These are phyloP conservation scores for Microchrysa polita DNA, from an alignment of 2,888 invertebrate genomes.

Conservation along the genomic window DNA sequence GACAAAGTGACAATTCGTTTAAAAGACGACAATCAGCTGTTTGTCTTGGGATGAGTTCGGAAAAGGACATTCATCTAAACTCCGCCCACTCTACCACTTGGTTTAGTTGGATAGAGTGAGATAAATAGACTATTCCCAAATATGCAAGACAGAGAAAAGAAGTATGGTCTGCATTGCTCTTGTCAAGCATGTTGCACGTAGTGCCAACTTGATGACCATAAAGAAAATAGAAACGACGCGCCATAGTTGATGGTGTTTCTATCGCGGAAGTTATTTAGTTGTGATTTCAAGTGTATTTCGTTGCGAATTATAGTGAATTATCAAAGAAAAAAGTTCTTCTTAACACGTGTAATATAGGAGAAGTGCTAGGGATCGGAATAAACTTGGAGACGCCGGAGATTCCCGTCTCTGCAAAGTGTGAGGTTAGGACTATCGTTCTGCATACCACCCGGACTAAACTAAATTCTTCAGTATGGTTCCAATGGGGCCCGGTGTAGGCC, in stretches of 20 bases:
- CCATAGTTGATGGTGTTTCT: conserved; percentile 41
- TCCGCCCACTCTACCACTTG: too few species aligned
- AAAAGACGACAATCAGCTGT: conserved; percentile 4
- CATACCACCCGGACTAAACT: background rate
- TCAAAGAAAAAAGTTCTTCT: too few species aligned
- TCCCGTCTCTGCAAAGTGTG: conserved; percentile 2
- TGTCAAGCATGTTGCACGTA: too few species aligned
- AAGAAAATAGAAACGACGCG: conserved; percentile 45
- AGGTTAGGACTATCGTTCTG: conserved; percentile 44
- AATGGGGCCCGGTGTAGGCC: conserved; percentile 73
- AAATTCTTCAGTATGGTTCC: conserved; percentile 70
- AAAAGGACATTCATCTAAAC: too few species aligned
- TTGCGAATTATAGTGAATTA: too few species aligned
- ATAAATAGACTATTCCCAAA: too few species aligned
- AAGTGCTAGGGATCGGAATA: too few species aligned
- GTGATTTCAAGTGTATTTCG: background rate
- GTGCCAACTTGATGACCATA: conserved; percentile 19
- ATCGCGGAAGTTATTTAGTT: background rate
- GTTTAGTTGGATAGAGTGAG: too few species aligned
- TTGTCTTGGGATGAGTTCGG: background rate
- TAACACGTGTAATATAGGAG: too few species aligned
- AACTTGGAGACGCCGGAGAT: background rate
- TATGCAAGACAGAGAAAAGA: too few species aligned
- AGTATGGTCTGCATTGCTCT: too few species aligned
- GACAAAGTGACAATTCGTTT: background rate